These are phyloP conservation scores for Zhuqinia jingwanae DNA, from an alignment of 2,888 invertebrate genomes.

Conservation along the genomic window DNA sequence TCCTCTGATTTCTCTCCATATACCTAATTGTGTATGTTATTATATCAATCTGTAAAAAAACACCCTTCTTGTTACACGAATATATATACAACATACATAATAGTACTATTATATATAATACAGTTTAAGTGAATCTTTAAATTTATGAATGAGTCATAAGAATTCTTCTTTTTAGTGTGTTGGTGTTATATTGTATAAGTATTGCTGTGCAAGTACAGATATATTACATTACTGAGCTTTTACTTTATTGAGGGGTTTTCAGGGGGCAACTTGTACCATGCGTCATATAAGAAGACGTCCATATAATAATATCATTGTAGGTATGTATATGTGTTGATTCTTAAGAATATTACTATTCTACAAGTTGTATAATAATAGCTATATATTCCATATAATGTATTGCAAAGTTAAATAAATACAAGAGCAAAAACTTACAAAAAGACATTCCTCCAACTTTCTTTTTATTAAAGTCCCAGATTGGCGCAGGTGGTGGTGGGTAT, in stretches of 20 bases:
- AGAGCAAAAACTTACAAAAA: constrained; percentile 9
- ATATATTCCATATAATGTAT: neutral
- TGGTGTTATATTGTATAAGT: neutral
- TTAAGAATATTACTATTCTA: no score
- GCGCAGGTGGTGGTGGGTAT: no score
- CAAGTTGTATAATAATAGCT: no score
- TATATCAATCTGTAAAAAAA: no score
- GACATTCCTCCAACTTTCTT: constrained; percentile 37
- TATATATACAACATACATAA: no score
- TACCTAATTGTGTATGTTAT: neutral
- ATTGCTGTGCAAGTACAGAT: neutral
- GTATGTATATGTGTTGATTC: neutral
- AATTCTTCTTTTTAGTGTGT: neutral
- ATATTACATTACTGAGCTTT: neutral
- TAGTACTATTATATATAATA: no score
- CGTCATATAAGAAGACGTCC: neutral
- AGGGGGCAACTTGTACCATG: constrained; percentile 36
- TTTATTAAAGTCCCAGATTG: no score
- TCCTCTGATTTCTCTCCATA: neutral
- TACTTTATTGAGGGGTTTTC: constrained; percentile 24
- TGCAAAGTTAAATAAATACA: no score
- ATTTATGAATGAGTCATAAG: neutral
- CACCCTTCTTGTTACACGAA: no score
- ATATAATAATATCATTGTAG: neutral
- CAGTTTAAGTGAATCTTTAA: neutral